Evolutionary conservation across 2,888 invertebrate species (phyloP).

Genomic region (Elysia crispata): DNA sequence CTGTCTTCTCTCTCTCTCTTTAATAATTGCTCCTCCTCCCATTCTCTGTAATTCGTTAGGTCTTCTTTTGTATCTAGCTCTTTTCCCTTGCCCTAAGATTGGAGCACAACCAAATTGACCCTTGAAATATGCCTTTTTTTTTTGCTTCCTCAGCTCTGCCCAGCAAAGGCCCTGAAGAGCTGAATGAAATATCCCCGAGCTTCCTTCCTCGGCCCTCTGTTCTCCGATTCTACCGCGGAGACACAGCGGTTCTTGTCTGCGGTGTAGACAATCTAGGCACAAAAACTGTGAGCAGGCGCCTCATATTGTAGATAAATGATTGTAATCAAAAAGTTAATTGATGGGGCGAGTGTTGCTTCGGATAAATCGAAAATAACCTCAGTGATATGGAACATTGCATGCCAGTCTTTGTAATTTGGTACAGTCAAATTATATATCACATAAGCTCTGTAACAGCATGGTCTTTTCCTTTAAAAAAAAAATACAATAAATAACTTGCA

Average conservation of each 20-base stretch:
- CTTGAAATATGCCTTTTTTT: neutral
- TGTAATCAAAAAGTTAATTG: too few relatives aligned
- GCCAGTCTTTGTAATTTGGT: too few relatives aligned
- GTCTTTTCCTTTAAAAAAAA: too few relatives aligned
- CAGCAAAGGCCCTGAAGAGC: slow-evolving; percentile 28
- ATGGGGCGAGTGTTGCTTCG: too few relatives aligned
- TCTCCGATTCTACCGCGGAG: slow-evolving; percentile 58
- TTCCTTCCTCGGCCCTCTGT: slow-evolving; percentile 59
- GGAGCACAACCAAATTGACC: neutral
- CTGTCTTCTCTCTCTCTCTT: neutral
- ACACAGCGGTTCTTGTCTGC: slow-evolving; percentile 62
- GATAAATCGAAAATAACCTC: too few relatives aligned
- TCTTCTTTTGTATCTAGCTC: too few relatives aligned
- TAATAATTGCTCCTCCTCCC: neutral
- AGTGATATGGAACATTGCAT: too few relatives aligned
- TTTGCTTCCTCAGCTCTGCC: slow-evolving; percentile 27
- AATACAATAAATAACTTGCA: too few relatives aligned
- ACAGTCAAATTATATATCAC: too few relatives aligned
- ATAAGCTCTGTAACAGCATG: too few relatives aligned
- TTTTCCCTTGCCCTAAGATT: too few relatives aligned
- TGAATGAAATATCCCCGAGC: slow-evolving; percentile 51
- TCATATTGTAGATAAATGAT: too few relatives aligned
- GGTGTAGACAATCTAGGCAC: slow-evolving; percentile 65
- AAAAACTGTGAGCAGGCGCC: slow-evolving; percentile 59
- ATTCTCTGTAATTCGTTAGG: neutral